Percentiles rank a stretch among this genome's conserved stretches.
phyloP scores from a whole-genome alignment of 2,888 invertebrate genomes.

The Campoletis raptor region DNA sequence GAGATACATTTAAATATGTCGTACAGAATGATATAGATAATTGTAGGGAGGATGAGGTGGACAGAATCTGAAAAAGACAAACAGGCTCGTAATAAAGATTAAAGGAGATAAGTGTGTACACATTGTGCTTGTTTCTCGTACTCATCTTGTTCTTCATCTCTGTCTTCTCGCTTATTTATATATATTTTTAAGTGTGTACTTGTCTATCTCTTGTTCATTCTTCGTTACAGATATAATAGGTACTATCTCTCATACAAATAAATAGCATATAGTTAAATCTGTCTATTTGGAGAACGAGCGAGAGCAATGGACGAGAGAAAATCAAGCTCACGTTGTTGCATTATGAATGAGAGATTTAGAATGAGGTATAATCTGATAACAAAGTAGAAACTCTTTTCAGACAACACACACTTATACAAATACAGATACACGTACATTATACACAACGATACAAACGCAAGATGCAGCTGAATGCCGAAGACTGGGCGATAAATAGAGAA shows the following conservation, averaged over 20 bases:
- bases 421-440: not conserved
- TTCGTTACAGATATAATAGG: constrained; percentile 38
- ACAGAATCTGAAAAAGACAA: constrained; percentile 57
- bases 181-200: constrained; percentile 51
- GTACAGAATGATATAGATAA: not conserved
- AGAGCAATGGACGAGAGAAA: constrained; percentile 50
- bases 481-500: constrained; percentile 63
- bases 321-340: constrained; percentile 31
- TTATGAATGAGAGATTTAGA: constrained; percentile 49
- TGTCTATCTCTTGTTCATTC: constrained; percentile 35
- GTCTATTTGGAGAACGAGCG: constrained; percentile 45
- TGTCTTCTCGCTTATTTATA: constrained; percentile 38
- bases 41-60: constrained; percentile 44
- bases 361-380: constrained; percentile 79
- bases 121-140: constrained; percentile 48
- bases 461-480: constrained; percentile 32
- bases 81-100: constrained; percentile 61
- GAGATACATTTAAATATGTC: not conserved
- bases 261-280: constrained; percentile 53
- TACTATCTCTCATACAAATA: constrained; percentile 30
- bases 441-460: constrained; percentile 9
- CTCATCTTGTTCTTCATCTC: constrained; percentile 59
- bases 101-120: constrained; percentile 59
- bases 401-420: constrained; percentile 43
- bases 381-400: constrained; percentile 73